phyloP scores from a whole-genome alignment of 2,888 invertebrate species.

The Tiphia femorata region DNA sequence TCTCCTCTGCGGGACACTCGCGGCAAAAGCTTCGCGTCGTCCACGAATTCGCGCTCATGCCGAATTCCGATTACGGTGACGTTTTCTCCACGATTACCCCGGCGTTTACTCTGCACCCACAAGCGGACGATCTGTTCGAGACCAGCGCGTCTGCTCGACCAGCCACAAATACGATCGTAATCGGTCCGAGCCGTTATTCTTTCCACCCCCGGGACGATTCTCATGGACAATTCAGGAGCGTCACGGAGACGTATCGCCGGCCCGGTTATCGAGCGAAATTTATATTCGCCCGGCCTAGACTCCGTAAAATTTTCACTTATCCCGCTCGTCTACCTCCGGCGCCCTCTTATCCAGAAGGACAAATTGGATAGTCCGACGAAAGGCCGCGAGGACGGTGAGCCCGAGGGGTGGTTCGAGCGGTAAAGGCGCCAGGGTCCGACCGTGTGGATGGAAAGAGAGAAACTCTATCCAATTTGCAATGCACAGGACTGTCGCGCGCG shows the following conservation, averaged over 20 bases:
- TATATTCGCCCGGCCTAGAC: conserved; percentile 21
- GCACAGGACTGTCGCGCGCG: conserved; percentile 28
- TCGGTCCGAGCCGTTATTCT: too few relatives aligned
- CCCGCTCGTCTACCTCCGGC: conserved; percentile 25
- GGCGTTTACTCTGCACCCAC: too few relatives aligned
- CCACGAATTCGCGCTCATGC: too few relatives aligned
- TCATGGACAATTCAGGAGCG: conserved; percentile 11
- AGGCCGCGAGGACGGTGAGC: conserved; percentile 7
- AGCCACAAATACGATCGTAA: too few relatives aligned
- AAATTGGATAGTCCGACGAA: conserved; percentile 48
- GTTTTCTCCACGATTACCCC: too few relatives aligned
- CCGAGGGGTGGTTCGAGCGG: neutral
- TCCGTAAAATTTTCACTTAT: conserved; percentile 37
- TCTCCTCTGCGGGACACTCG: too few relatives aligned
- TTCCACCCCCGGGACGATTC: too few relatives aligned
- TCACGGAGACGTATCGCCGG: conserved; percentile 23
- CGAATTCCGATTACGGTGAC: too few relatives aligned
- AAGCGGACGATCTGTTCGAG: too few relatives aligned
- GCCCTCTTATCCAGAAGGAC: conserved; percentile 35
- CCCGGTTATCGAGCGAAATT: conserved; percentile 17
- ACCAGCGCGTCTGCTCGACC: too few relatives aligned
- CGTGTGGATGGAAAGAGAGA: conserved; percentile 5
- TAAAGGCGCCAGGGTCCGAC: conserved; percentile 8
- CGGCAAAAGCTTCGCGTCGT: too few relatives aligned
- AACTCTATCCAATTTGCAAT: conserved; percentile 49